These are phyloP conservation scores for human (Homo sapiens) DNA, from an alignment of 2,113 vertebrate species.

Conservation along the genomic window DNA sequence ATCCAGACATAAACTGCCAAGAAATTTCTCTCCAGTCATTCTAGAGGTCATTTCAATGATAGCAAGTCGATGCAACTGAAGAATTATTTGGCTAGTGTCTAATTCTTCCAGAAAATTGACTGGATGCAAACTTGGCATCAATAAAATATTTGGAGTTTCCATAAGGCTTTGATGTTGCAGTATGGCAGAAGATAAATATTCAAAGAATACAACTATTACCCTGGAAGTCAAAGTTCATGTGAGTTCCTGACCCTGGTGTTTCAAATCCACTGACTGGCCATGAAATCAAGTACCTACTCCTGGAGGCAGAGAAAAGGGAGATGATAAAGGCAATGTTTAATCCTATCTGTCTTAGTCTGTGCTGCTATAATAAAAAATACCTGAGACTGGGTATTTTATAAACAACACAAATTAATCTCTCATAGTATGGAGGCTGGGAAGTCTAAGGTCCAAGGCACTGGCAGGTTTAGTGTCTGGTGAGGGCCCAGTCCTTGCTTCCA, in stretches of 20 bases:
- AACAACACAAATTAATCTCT: not conserved
- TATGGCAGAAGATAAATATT: not conserved
- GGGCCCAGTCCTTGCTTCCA: too few species aligned
- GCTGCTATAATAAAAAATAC: not conserved
- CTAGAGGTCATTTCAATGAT: not conserved
- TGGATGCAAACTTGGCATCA: not conserved
- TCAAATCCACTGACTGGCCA: not conserved
- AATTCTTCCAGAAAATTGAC: slow-evolving; percentile 25
- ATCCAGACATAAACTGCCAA: not conserved
- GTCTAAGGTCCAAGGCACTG: not conserved
- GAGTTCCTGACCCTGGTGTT: not conserved
- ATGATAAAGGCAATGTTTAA: not conserved
- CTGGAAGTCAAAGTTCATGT: not conserved
- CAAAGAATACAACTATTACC: not conserved
- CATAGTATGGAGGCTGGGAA: not conserved
- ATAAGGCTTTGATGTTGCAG: not conserved
- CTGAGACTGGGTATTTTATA: not conserved
- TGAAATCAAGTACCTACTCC: not conserved
- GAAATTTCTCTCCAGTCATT: not conserved
- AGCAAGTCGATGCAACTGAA: not conserved
- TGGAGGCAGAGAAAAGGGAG: not conserved
- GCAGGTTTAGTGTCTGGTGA: not conserved
- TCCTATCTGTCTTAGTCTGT: not conserved
- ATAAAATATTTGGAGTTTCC: not conserved
- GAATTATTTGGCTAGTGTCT: not conserved